Conservation (phyloP, 2,797 vertebrate species). For the Pangasius larnaudii region DNA sequence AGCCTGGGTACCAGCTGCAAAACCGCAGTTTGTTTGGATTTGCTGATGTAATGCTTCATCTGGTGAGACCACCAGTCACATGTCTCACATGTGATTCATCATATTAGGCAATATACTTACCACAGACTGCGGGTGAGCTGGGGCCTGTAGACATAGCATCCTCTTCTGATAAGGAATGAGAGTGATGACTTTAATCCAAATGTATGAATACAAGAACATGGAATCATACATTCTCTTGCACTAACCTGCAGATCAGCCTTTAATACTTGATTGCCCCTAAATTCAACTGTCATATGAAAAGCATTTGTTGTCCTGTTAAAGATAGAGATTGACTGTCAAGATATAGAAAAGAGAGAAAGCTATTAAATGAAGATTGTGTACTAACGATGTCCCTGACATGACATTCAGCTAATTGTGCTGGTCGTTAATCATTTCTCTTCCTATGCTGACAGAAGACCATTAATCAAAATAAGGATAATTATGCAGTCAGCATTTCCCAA, state of each 20-base stretch:
- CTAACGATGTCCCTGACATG: constrained; percentile 7
- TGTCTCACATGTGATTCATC: not conserved
- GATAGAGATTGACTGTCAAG: not conserved
- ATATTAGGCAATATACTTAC: not conserved
- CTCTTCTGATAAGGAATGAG: not conserved
- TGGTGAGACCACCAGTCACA: not conserved
- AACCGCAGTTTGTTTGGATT: not conserved
- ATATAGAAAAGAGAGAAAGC: not conserved
- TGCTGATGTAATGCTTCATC: not conserved
- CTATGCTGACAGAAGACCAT: constrained; percentile 13
- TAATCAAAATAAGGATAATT: constrained; percentile 33
- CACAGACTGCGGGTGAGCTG: not conserved
- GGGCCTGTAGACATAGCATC: not conserved
- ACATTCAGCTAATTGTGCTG: constrained; percentile 23
- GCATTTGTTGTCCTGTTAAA: not conserved
- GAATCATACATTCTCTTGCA: not conserved
- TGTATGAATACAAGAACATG: not conserved
- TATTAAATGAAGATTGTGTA: not conserved
- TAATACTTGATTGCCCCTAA: not conserved
- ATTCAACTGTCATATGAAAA: not conserved
- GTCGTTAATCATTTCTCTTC: constrained; percentile 13
- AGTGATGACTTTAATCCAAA: constrained; percentile 3
- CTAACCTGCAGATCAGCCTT: not conserved
- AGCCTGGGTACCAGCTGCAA: not conserved
- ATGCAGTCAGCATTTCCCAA: not conserved